Evolutionary conservation across 1,140 invertebrate species (phyloP).

Genomic region (Aphaenogaster floridana): DNA sequence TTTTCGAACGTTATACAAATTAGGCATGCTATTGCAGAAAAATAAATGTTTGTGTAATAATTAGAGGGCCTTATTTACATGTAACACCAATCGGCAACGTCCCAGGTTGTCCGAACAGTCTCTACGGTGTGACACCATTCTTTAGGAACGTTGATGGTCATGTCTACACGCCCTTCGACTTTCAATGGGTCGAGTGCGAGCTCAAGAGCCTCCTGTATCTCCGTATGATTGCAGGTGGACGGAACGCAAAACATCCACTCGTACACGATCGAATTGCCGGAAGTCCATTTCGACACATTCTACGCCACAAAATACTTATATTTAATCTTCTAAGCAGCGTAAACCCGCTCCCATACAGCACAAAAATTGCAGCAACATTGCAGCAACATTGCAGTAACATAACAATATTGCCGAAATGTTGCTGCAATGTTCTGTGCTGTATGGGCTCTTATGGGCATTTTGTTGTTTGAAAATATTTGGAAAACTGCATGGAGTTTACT

Average conservation of each 20-base stretch:
- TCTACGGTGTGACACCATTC: slow-evolving; percentile 75
- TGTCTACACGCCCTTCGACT: slow-evolving; percentile 75
- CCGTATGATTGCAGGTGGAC: slow-evolving; percentile 77
- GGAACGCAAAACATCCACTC: slow-evolving; percentile 82
- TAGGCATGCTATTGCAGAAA: background rate
- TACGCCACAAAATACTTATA: slow-evolving; percentile 37
- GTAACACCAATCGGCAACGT: slow-evolving; percentile 77
- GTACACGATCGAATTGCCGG: slow-evolving; percentile 70
- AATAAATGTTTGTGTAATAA: background rate
- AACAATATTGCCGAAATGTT: too few relatives aligned
- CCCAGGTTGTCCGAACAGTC: slow-evolving; percentile 60
- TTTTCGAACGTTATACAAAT: slow-evolving; percentile 5
- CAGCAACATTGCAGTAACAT: too few relatives aligned
- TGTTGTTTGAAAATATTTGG: background rate
- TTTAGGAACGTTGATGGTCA: slow-evolving; percentile 71
- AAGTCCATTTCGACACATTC: slow-evolving; percentile 67
- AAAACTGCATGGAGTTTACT: background rate
- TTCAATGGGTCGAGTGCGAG: slow-evolving; percentile 76
- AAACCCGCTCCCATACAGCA: background rate
- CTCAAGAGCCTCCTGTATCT: slow-evolving; percentile 74
- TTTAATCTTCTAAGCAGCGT: background rate
- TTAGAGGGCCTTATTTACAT: slow-evolving; percentile 69
- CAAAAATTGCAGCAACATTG: too few relatives aligned
- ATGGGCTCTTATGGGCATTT: background rate
- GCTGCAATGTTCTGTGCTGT: too few relatives aligned